Percentiles rank a stretch among this genome's conserved stretches.
phyloP scores from a whole-genome alignment of 1,140 invertebrate species.

The Paraescarpia echinospica region DNA sequence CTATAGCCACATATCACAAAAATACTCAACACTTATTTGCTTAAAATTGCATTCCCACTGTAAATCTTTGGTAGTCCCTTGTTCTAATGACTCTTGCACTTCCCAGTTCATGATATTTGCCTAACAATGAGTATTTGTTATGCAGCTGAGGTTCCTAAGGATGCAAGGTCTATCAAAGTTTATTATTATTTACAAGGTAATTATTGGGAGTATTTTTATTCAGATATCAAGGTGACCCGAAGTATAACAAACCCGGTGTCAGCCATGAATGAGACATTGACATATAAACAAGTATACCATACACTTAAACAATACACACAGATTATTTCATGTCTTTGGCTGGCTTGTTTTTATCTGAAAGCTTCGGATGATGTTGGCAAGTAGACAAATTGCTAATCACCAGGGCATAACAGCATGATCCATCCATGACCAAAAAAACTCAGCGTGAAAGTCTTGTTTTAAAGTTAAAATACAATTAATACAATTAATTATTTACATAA shows the following conservation, averaged over 20 bases:
- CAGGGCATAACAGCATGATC: neutral
- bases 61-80: no score
- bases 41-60: no score
- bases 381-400: neutral
- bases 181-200: neutral
- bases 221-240: neutral
- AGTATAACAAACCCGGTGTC: neutral
- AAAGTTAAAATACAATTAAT: no score
- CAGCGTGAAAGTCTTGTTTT: neutral
- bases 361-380: neutral
- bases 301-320: neutral
- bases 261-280: neutral
- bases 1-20: no score
- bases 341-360: neutral
- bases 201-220: neutral
- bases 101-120: no score
- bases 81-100: no score
- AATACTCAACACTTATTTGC: no score
- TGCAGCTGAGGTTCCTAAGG: no score
- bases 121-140: no score
- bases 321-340: neutral
- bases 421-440: neutral
- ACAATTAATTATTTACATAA: no score
- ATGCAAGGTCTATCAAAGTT: no score
- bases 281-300: neutral